These are phyloP conservation scores for Scopus umbretta DNA, from an alignment of 2,113 vertebrate genomes.

Conservation along the genomic window DNA sequence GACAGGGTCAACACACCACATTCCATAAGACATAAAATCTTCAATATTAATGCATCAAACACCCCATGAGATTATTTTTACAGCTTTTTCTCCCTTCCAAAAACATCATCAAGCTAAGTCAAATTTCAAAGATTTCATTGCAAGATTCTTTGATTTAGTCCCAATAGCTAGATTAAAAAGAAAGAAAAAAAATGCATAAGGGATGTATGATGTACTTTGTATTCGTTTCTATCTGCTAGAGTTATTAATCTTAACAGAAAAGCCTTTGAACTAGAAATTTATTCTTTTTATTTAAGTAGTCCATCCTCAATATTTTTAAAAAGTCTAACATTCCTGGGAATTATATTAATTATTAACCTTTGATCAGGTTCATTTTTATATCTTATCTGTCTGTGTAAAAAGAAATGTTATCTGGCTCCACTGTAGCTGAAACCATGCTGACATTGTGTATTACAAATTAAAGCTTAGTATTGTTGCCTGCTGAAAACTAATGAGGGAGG, in stretches of 20 bases:
- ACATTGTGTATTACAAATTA: not conserved
- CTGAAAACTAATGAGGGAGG: not conserved
- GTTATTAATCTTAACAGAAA: slow-evolving; percentile 24
- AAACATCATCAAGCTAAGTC: not conserved
- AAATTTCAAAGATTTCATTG: not conserved
- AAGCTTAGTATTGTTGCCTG: not conserved
- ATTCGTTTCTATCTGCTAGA: not conserved
- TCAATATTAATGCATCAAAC: not conserved
- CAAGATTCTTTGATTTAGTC: not conserved
- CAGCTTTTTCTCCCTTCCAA: not conserved
- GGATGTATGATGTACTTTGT: not conserved
- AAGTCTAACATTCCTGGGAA: not conserved
- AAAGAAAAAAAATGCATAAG: not conserved
- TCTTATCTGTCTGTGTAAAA: not conserved
- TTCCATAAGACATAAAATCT: not conserved
- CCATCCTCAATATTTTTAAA: not conserved
- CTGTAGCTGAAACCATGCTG: not conserved
- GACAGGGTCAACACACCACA: too few relatives aligned
- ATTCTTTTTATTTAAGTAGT: not conserved
- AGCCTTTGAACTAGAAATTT: not conserved
- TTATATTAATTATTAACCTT: slow-evolving; percentile 19
- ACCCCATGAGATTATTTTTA: not conserved
- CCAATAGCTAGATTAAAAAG: not conserved
- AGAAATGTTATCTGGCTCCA: not conserved
- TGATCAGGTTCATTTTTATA: not conserved